Base-by-base conservation (phyloP, 2,113 vertebrate species). In the Todiramphus chloris region DNA sequence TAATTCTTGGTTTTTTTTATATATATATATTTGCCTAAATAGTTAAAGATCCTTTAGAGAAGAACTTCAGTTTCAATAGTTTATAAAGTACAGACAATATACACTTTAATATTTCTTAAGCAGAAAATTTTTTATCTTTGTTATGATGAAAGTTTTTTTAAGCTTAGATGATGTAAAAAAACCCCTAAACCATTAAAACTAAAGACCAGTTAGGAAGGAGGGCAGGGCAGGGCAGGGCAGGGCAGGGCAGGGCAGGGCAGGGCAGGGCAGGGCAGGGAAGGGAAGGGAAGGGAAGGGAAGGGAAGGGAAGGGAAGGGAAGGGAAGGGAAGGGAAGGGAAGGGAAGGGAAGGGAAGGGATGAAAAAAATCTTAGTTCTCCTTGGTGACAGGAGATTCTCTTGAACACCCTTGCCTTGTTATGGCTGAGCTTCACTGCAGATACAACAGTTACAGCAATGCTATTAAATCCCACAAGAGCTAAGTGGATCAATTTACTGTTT, bases 401-500 rank as follows among this genome's bases (percentile, higher is more conserved):
- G 58, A 84, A 35, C 51, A 74, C 33, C 56, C 8, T 85, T 89
- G 55, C 46, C 79, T 87, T 79, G 86, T 59, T 91, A 87, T 92
- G 92, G 44, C 85, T 94, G 87, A 92, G 58, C 55, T 74, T 68
- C 76, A 73, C 76, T 97, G 96, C 90, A 97, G 55, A 60, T 88
- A 91, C 94, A 95, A 87, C 83, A 95, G 50, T 90, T 96, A 28
- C 87, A 81, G 16, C 19, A 98, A 97, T 85, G 60, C 94, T 96
- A 96, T 90, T 93, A 91, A 97, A 93, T 96, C 85, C 88, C 89
- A 90, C 62, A 91, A 93, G 63, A 96, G 90, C 56, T 94, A 96
- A 95, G 96, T 93, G 90, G 98, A 98, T 98, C 96, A 69, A 97
- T 98, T 98, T 98, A 98, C 95, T 98, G 96, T 99, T 98, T 98